Percentiles rank a stretch among this genome's conserved stretches.
These are phyloP conservation scores for Echeneis naucrates DNA, from an alignment of 2,797 vertebrate genomes.

Conservation along the genomic window DNA sequence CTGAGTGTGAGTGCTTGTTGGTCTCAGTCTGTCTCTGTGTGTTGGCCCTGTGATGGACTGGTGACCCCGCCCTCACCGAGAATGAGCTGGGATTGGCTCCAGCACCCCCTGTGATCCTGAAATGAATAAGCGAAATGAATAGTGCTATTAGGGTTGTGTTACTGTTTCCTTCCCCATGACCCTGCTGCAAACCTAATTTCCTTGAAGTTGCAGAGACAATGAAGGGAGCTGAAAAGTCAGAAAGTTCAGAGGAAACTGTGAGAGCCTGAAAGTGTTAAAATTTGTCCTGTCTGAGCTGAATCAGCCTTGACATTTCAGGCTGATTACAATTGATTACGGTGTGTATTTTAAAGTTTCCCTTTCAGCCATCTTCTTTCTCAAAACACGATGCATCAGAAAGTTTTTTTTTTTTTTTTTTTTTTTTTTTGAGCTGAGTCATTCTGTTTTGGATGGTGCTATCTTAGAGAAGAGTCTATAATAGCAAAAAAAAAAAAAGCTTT, in stretches of 20 bases:
- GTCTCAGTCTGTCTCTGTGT: too few relatives aligned
- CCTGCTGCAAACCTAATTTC: background rate
- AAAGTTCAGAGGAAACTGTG: slow-evolving; percentile 11
- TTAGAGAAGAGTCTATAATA: background rate
- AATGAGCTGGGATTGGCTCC: too few relatives aligned
- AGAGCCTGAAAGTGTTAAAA: background rate
- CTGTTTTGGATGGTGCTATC: background rate
- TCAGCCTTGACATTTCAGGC: background rate
- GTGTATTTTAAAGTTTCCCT: slow-evolving; percentile 15
- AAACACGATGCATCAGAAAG: slow-evolving; percentile 4
- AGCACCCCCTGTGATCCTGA: too few relatives aligned
- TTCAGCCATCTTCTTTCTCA: background rate
- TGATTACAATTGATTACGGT: slow-evolving; percentile 26
- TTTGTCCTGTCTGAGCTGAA: slow-evolving; percentile 6
- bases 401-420: background rate
- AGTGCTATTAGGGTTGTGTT: background rate
- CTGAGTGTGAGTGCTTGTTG: too few relatives aligned
- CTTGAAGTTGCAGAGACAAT: background rate
- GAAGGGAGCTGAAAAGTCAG: slow-evolving; percentile 14
- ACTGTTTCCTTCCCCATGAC: background rate
- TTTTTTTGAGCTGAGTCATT: slow-evolving; percentile 9
- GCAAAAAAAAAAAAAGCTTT: background rate
- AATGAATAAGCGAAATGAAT: too few relatives aligned
- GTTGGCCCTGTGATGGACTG: too few relatives aligned
- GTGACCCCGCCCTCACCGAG: too few relatives aligned